Evolutionary conservation across 53 echinoderm and acorn worm genomes (phyloP).

Genomic region (Holothuria scabra): DNA sequence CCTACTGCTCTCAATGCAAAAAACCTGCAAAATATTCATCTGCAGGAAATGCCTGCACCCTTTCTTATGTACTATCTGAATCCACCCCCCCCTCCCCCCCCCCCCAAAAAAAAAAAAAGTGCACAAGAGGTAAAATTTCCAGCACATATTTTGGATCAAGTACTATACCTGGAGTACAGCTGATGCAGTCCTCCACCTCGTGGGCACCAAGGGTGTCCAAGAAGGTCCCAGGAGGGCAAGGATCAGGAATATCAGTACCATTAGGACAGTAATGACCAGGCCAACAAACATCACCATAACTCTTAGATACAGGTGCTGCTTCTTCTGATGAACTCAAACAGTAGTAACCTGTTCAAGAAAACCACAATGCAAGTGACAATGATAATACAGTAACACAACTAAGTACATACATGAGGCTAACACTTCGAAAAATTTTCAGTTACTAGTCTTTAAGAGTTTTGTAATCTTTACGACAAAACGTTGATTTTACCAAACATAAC

Average conservation of each 20-base stretch:
- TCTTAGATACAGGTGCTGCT: slow-evolving; percentile 64
- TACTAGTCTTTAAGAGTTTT: too few relatives aligned
- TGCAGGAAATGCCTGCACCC: too few relatives aligned
- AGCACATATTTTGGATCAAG: not conserved
- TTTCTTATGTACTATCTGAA: not conserved
- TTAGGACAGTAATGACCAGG: slow-evolving; percentile 95
- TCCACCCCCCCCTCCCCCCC: not conserved
- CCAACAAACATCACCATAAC: slow-evolving; percentile 93
- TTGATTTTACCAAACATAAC: too few relatives aligned
- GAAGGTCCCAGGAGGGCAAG: slow-evolving; percentile 93
- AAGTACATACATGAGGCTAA: too few relatives aligned
- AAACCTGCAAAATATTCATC: too few relatives aligned
- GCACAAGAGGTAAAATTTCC: not conserved
- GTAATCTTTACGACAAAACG: too few relatives aligned
- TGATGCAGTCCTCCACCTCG: slow-evolving; percentile 74
- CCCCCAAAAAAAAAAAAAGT: not conserved
- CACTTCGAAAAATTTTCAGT: too few relatives aligned
- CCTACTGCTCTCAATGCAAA: too few relatives aligned
- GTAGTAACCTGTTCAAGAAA: slow-evolving; percentile 70
- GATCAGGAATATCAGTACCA: slow-evolving; percentile 84
- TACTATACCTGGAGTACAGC: slow-evolving; percentile 79
- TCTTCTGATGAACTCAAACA: slow-evolving; percentile 88
- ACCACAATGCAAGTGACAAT: too few relatives aligned
- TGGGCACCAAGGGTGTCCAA: slow-evolving; percentile 71
- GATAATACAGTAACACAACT: too few relatives aligned